Evolutionary conservation across 30 jellyfish, hydroid and myxozoan species (phyloP), one percentile per base, ranked within the genome.

Genomic region (Morbakka virulenta): DNA sequence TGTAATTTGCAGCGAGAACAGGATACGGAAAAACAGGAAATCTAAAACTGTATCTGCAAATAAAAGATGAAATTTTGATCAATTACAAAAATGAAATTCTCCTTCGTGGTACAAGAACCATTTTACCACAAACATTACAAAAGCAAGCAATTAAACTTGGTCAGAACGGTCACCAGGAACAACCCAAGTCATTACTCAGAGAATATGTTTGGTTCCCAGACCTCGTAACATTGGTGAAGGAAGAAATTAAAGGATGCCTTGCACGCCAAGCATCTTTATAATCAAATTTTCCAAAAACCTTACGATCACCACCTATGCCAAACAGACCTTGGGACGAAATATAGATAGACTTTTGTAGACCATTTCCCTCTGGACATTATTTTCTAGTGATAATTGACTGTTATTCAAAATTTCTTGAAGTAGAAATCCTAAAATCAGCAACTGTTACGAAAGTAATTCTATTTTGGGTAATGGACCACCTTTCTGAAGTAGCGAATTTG

Each of bases 121-220:
- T 79, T 21, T 32, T 80, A 47, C 91, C 91, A n/a, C 50, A 72
- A 69, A 12, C 72, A 66, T 67, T 67, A 50, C 84, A 80, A 28
- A 52, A 49, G 2, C 82, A 62, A 11, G 91, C 52, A 28, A 24
- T 48, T 53, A 67, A 50, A 67, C 32, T 80, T 24, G 84, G 83
- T 32, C 91, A 80, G 30, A 62, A 80, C 50, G 80, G 89, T 3
- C 89, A 78, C 32, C 89, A 78, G 49, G 57, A 17, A 41, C 57
- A 41, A 6, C 17, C 57, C 34, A 49, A 64, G 50, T 79, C 88
- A 28, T 66, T 77, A 21, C 65, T 77, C 22, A 50, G 81, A 9
- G 88, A 77, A 62, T 77, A 62, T 35, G 80, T 77, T 30, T 77
- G 88, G 81, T 77, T 57, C 29, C 88, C 80, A 57, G 49, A 61